Conservation (phyloP, 2,888 invertebrate genomes). For the Tipula vernalis region DNA sequence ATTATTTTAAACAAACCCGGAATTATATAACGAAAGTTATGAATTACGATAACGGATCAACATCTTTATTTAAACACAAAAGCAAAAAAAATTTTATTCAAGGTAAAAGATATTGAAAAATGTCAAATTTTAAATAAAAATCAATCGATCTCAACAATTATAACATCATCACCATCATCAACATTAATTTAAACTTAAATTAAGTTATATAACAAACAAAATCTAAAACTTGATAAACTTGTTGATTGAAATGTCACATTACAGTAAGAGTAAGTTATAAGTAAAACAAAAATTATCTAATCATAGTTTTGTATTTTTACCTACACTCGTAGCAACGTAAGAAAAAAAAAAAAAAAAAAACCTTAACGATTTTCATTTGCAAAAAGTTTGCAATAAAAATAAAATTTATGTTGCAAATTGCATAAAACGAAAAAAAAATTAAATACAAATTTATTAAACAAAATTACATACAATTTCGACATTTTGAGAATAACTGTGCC, state of each 20-base stretch:
- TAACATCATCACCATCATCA: not conserved
- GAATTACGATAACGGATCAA: not conserved
- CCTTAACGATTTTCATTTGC: not conserved
- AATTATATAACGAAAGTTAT: not conserved
- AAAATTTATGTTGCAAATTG: not conserved
- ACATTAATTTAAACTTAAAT: not conserved
- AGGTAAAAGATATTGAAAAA: not conserved
- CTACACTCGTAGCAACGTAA: not conserved
- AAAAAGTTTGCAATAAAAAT: not conserved
- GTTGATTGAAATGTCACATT: constrained; percentile 4
- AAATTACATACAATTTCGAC: constrained; percentile 5
- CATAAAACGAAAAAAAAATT: not conserved
- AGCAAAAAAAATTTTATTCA: not conserved
- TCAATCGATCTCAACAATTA: constrained; percentile 4
- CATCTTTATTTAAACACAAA: not conserved
- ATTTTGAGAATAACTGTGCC: constrained; percentile 10
- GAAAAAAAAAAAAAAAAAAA: not conserved
- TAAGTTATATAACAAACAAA: not conserved
- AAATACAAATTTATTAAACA: not conserved
- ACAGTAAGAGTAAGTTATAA: not conserved
- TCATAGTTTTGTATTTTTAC: not conserved
- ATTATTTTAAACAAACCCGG: not conserved
- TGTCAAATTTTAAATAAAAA: not conserved
- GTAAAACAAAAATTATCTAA: not conserved
- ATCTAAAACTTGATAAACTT: not conserved